A percentile compares a stretch with the other conserved stretches of the same genome.
phyloP scores from a whole-genome alignment of 2,888 invertebrate species.

The Athripsodes cinereus region DNA sequence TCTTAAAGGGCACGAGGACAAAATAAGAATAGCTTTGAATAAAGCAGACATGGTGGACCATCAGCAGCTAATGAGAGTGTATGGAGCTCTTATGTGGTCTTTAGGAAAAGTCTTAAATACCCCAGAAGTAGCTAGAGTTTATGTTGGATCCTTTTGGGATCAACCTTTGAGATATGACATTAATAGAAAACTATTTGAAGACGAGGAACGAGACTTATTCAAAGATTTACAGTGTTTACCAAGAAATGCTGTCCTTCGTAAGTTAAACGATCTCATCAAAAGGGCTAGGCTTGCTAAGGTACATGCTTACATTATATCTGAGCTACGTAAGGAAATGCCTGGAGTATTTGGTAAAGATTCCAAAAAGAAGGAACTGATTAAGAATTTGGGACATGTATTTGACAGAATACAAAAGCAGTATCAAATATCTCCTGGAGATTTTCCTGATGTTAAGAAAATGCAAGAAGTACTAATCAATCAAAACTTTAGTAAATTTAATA shows the following conservation, averaged over 20 bases:
- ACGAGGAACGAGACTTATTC: constrained; percentile 93
- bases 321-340: constrained; percentile 94
- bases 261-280: constrained; percentile 97
- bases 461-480: constrained; percentile 79
- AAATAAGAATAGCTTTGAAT: constrained; percentile 95
- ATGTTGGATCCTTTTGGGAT: constrained; percentile 99
- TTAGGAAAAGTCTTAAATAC: constrained; percentile 96
- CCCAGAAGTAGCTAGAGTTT: constrained; percentile 98
- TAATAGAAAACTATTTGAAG: constrained; percentile 88
- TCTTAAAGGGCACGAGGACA: constrained; percentile 89
- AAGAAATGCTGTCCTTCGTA: constrained; percentile 90
- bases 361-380: constrained; percentile 96
- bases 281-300: constrained; percentile 95
- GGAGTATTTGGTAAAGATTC: constrained; percentile 93
- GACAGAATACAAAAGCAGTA: constrained; percentile 87
- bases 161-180: constrained; percentile 91
- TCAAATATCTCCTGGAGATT: constrained; percentile 95
- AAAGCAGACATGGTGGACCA: constrained; percentile 99
- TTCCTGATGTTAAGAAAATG: constrained; percentile 96
- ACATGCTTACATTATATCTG: constrained; percentile 95
- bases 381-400: constrained; percentile 84
- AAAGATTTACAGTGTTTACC: constrained; percentile 92
- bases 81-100: constrained; percentile 99
- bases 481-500: constrained; percentile 92
- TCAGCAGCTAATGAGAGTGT: constrained; percentile 96